These are phyloP conservation scores for Escarpia spicata DNA, from an alignment of 2,888 invertebrate species.

Conservation along the genomic window DNA sequence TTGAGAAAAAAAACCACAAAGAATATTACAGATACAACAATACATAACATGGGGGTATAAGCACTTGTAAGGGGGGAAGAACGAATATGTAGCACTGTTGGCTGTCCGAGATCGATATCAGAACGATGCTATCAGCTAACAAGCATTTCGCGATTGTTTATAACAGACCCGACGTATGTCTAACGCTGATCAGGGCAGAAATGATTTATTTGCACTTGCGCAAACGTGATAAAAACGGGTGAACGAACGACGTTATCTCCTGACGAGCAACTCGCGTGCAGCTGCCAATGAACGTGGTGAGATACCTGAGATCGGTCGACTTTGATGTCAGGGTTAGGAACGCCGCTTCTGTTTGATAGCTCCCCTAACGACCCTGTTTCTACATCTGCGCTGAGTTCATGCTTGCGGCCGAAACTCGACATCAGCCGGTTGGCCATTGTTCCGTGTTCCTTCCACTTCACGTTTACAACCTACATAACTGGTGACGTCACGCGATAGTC, in stretches of 20 bases:
- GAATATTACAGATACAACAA: no score
- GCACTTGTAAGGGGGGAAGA: no score
- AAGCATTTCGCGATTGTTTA: not conserved
- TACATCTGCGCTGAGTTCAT: not conserved
- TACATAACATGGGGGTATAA: no score
- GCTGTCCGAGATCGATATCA: not conserved
- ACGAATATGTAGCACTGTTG: no score
- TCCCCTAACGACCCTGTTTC: not conserved
- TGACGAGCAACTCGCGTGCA: not conserved
- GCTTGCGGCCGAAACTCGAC: not conserved
- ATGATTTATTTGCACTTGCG: not conserved
- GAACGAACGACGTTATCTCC: not conserved
- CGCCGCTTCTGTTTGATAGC: not conserved
- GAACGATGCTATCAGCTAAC: not conserved
- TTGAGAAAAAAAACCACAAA: no score
- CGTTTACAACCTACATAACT: slow-evolving; percentile 5
- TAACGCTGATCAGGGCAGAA: not conserved
- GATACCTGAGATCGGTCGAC: not conserved
- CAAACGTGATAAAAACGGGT: not conserved
- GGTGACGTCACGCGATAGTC: slow-evolving; percentile 9
- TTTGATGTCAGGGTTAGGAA: not conserved
- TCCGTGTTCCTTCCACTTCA: slow-evolving; percentile 1
- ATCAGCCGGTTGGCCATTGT: not conserved
- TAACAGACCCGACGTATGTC: not conserved
- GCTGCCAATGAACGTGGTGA: not conserved